Percentiles rank a stretch among this genome's conserved stretches.
Conservation (phyloP, 2,113 vertebrate genomes). For the Callaeas wilsoni region DNA sequence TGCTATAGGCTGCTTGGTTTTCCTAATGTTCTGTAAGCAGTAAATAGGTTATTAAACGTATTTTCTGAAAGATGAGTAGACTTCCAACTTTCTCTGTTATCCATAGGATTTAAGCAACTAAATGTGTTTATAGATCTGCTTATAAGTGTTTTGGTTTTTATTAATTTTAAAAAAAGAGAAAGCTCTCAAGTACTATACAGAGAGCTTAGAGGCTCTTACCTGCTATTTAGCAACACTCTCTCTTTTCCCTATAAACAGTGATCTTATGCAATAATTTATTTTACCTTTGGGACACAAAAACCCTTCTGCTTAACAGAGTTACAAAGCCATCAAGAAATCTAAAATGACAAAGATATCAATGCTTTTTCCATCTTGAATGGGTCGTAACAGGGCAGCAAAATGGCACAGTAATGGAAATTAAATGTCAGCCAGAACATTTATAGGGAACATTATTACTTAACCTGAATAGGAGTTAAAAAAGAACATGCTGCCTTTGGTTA, state of each 20-base stretch:
- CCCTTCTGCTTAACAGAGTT: not conserved
- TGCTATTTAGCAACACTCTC: not conserved
- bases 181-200: not conserved
- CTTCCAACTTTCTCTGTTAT: not conserved
- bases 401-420: not conserved
- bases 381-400: not conserved
- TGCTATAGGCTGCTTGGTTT: not conserved
- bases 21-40: not conserved
- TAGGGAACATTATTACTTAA: not conserved
- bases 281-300: not conserved
- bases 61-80: not conserved
- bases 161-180: not conserved
- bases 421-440: not conserved
- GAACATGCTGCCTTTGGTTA: not conserved
- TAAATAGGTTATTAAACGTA: not conserved
- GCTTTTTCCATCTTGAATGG: not conserved
- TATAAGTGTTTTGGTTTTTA: not conserved
- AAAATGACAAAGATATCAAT: not conserved
- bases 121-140: not conserved
- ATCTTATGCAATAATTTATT: not conserved
- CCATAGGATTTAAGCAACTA: not conserved
- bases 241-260: not conserved
- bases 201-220: not conserved
- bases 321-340: not conserved
- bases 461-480: not conserved